Conservation (phyloP, 2,113 vertebrate genomes). For the Mola mola region DNA sequence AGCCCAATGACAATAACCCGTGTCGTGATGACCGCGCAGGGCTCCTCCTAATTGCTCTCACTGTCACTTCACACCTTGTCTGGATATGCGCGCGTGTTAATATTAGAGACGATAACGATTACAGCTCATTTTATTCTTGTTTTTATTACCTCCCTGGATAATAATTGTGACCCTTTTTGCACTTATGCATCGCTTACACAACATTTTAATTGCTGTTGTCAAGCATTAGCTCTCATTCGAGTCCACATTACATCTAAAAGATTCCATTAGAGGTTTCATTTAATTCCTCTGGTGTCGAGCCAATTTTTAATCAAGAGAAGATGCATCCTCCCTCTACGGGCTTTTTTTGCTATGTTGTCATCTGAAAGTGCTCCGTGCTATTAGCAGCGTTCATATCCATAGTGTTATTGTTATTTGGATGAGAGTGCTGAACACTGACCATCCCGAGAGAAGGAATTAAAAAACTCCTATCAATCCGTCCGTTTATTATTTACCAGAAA, state of each 20-base stretch:
- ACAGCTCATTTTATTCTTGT: background rate
- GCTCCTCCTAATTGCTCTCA: slow-evolving; percentile 1
- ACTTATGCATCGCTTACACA: background rate
- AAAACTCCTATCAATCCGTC: too few relatives aligned
- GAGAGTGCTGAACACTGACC: too few relatives aligned
- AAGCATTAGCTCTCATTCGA: background rate
- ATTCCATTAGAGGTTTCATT: background rate
- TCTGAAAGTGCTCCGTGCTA: too few relatives aligned
- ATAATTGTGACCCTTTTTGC: background rate
- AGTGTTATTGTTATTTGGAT: too few relatives aligned
- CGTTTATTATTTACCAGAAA: too few relatives aligned
- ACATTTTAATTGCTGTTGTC: background rate
- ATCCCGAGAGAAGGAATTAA: too few relatives aligned
- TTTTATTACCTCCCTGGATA: background rate
- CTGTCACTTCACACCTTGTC: background rate
- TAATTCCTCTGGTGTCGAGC: too few relatives aligned
- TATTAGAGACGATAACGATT: background rate
- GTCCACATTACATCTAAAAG: background rate
- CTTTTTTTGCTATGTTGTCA: too few relatives aligned
- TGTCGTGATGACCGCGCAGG: slow-evolving; percentile 19
- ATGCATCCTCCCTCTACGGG: too few relatives aligned
- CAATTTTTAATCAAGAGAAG: too few relatives aligned
- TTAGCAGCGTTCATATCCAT: too few relatives aligned
- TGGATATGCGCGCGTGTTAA: background rate
- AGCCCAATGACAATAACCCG: slow-evolving; percentile 27